Conservation (phyloP, 2,888 invertebrate species). For the Polyommatus icarus region DNA sequence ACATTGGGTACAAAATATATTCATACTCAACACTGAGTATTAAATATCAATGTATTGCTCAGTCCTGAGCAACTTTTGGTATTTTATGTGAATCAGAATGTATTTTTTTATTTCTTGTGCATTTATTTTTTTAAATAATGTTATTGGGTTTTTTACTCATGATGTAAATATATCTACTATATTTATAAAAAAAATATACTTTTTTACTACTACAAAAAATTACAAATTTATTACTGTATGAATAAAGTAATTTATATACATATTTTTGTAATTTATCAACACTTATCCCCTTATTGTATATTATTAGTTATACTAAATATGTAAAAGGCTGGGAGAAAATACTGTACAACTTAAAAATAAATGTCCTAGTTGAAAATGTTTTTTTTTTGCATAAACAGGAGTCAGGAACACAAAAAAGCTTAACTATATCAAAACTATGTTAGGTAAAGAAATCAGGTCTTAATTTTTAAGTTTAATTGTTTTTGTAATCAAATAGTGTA, state of each 20-base stretch:
- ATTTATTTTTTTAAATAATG: not conserved
- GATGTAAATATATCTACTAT: not conserved
- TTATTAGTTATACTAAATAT: too few relatives aligned
- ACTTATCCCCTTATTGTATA: too few relatives aligned
- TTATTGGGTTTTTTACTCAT: not conserved
- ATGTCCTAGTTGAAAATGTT: too few relatives aligned
- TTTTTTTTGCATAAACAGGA: too few relatives aligned
- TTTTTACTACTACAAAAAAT: too few relatives aligned
- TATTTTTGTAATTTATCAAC: too few relatives aligned
- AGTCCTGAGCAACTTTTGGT: not conserved
- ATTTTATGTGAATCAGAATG: not conserved
- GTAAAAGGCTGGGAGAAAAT: too few relatives aligned
- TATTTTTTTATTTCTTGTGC: not conserved
- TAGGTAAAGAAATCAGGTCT: not conserved
- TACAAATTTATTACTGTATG: too few relatives aligned
- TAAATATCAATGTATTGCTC: not conserved
- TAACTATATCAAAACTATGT: too few relatives aligned
- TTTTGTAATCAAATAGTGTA: not conserved
- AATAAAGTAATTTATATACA: too few relatives aligned
- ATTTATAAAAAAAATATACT: not conserved
- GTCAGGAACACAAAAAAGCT: too few relatives aligned
- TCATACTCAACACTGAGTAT: not conserved
- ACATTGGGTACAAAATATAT: not conserved
- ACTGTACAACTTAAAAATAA: too few relatives aligned
- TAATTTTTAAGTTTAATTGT: not conserved